These are phyloP conservation scores for Tachyglossus aculeatus DNA, from an alignment of 2,797 vertebrate species.

Conservation along the genomic window DNA sequence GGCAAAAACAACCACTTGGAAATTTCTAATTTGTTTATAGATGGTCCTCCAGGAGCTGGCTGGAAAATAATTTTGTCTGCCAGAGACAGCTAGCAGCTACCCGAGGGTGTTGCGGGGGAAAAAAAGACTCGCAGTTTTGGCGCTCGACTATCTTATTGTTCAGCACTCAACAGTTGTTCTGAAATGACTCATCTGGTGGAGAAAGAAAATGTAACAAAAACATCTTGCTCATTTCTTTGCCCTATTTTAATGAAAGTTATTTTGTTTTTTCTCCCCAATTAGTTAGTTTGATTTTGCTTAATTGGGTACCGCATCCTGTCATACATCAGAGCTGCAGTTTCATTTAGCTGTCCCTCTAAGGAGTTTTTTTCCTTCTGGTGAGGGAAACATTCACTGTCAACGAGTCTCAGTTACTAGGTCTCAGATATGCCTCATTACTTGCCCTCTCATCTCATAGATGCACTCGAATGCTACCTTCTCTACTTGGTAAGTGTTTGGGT, in stretches of 20 bases:
- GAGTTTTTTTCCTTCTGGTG: too few species aligned
- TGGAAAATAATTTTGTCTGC: conserved; percentile 67
- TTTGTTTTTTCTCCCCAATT: too few species aligned
- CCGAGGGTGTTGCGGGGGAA: conserved; percentile 46
- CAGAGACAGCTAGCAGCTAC: conserved; percentile 51
- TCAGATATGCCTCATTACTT: too few species aligned
- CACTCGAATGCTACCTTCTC: too few species aligned
- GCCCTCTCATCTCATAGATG: too few species aligned
- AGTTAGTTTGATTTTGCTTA: too few species aligned
- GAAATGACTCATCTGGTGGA: conserved; percentile 56
- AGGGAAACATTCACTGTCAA: too few species aligned
- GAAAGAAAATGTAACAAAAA: conserved; percentile 43
- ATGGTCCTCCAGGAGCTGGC: conserved; percentile 34
- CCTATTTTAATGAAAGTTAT: background rate
- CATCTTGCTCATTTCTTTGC: background rate
- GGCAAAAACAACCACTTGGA: conserved; percentile 60
- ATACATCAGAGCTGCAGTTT: too few species aligned
- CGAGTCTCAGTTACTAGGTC: too few species aligned
- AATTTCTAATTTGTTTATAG: conserved; percentile 64
- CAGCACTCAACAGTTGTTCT: conserved; percentile 41
- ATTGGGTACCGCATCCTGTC: too few species aligned
- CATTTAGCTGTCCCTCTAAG: too few species aligned
- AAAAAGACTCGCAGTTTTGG: conserved; percentile 50
- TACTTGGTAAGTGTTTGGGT: too few species aligned
- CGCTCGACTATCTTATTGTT: conserved; percentile 44